Evolutionary conservation across 2,797 vertebrate genomes (phyloP).

Genomic region (Schizopygopsis malacanthus): DNA sequence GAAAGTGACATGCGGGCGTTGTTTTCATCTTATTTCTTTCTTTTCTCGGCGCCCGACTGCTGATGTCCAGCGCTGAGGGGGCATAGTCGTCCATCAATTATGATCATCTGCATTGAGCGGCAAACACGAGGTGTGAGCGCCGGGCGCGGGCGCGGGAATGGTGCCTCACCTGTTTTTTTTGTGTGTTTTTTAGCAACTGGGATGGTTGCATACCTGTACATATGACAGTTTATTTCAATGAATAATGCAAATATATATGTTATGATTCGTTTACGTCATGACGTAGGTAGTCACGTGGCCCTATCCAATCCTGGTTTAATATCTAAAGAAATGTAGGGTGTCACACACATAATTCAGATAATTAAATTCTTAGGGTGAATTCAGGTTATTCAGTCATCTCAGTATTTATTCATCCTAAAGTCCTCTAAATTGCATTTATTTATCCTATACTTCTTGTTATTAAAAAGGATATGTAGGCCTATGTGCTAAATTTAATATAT

Average conservation of each 20-base stretch:
- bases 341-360: neutral
- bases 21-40: no score
- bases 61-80: no score
- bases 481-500: conserved; percentile 2
- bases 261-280: neutral
- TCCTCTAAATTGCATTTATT: neutral
- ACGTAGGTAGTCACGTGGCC: neutral
- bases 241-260: neutral
- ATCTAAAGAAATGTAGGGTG: neutral
- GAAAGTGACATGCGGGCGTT: no score
- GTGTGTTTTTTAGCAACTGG: no score
- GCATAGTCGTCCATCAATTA: no score
- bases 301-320: neutral
- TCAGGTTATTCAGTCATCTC: neutral
- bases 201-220: neutral
- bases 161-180: no score
- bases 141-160: no score
- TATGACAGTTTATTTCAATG: neutral
- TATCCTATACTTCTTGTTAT: neutral
- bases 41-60: no score
- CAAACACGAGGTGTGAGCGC: no score
- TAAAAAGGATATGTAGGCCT: neutral
- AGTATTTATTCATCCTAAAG: neutral
- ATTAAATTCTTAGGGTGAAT: neutral
- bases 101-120: no score